These are phyloP conservation scores for Brachionus sp. DNA, from an alignment of 1,140 invertebrate genomes.

Conservation along the genomic window DNA sequence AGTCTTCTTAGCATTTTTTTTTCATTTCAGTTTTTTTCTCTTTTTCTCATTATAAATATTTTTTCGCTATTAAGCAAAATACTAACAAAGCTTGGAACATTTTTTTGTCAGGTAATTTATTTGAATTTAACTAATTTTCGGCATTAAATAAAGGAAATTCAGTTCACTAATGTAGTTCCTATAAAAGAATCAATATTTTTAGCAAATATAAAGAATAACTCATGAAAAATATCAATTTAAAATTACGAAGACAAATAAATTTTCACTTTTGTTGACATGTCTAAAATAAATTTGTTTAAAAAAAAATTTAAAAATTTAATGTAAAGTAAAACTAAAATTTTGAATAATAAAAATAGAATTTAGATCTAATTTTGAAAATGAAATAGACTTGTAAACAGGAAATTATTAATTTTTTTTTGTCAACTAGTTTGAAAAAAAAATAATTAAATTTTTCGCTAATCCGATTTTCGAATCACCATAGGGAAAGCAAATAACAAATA, in stretches of 20 bases:
- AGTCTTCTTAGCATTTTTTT: background rate
- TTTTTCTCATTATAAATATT: background rate
- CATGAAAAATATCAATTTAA: background rate
- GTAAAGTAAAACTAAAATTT: background rate
- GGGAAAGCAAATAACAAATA: slow-evolving; percentile 3
- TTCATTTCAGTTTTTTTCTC: background rate
- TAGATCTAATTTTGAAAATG: background rate
- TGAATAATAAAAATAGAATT: background rate
- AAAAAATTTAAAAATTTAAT: background rate
- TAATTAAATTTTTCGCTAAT: background rate
- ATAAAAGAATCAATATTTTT: background rate
- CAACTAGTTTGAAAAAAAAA: background rate
- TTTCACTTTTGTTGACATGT: background rate
- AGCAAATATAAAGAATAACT: background rate
- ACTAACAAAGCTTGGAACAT: background rate
- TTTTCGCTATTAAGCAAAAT: background rate
- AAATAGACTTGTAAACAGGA: background rate
- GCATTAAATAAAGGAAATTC: background rate
- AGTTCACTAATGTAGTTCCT: background rate
- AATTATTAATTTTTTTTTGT: background rate
- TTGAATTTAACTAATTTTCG: background rate
- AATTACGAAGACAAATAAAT: background rate
- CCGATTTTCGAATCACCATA: background rate
- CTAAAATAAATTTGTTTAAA: background rate
- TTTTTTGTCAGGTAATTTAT: background rate